Conservation (phyloP, 2,797 vertebrate genomes). For the Antrozous pallidus region DNA sequence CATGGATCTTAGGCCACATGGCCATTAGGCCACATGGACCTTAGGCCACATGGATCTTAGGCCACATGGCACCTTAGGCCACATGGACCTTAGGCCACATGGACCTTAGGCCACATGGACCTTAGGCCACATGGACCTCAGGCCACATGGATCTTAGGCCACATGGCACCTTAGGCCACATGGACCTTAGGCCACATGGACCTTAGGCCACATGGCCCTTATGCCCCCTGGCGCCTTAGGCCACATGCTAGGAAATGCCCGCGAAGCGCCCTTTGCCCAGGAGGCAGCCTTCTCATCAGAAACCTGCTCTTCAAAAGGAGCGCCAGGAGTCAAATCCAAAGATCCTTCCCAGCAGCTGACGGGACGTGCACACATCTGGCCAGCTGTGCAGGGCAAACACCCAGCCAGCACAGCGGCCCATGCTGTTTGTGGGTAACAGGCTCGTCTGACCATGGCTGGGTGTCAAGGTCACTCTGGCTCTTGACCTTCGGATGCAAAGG, state of each 20-base stretch:
- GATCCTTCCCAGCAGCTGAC: neutral
- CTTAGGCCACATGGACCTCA: too few species aligned
- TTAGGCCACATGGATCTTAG: too few species aligned
- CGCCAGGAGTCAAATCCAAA: neutral
- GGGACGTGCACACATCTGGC: neutral
- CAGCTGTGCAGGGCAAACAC: neutral
- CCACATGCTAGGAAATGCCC: neutral
- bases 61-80: too few species aligned
- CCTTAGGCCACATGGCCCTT: too few species aligned
- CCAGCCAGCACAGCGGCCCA: neutral
- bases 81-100: too few species aligned
- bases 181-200: too few species aligned
- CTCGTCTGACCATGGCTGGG: neutral
- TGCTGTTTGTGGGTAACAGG: rapidly evolving
- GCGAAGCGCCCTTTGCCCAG: rapidly evolving
- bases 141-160: too few species aligned
- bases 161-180: too few species aligned
- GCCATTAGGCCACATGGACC: too few species aligned
- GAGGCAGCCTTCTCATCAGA: neutral
- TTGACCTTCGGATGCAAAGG: neutral
- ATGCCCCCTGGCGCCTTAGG: too few species aligned
- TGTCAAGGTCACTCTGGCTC: neutral
- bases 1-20: too few species aligned
- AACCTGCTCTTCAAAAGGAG: neutral
- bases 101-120: too few species aligned